Conservation (phyloP, 2,113 vertebrate species). For the Oostethus manadensis region DNA sequence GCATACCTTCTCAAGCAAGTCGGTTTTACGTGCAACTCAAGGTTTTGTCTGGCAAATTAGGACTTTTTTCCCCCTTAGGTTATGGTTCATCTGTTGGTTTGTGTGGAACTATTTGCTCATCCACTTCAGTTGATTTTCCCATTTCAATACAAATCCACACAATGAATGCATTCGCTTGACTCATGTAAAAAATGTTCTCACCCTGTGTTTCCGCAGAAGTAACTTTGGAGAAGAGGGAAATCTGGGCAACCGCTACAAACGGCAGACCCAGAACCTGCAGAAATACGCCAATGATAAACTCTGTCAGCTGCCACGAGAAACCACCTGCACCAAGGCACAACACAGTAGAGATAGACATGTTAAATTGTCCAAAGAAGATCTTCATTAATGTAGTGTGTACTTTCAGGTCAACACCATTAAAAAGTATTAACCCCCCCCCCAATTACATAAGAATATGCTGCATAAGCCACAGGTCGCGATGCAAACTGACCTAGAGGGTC, state of each 20-base stretch:
- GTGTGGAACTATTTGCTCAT: too few species aligned
- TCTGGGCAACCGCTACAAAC: conserved; percentile 78
- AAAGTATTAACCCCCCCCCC: not conserved
- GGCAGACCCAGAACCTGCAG: conserved; percentile 79
- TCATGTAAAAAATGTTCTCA: too few species aligned
- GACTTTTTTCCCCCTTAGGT: too few species aligned
- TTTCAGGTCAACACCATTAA: too few species aligned
- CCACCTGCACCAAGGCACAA: conserved; percentile 39
- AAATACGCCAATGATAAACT: conserved; percentile 80
- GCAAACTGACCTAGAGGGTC: conserved; percentile 69
- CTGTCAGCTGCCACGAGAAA: conserved; percentile 67
- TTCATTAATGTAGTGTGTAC: too few species aligned
- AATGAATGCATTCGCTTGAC: too few species aligned
- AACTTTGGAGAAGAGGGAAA: conserved; percentile 82
- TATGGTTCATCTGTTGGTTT: too few species aligned
- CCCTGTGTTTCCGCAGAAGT: conserved; percentile 79
- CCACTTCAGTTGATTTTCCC: too few species aligned
- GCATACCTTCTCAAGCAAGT: too few species aligned
- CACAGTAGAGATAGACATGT: not conserved
- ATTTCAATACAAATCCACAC: too few species aligned
- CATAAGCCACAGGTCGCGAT: not conserved
- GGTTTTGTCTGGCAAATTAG: too few species aligned
- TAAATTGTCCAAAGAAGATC: not conserved
- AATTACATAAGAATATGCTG: not conserved
- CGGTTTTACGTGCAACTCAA: too few species aligned